phyloP scores from a whole-genome alignment of 1,140 invertebrate species.

The Asobara japonica region DNA sequence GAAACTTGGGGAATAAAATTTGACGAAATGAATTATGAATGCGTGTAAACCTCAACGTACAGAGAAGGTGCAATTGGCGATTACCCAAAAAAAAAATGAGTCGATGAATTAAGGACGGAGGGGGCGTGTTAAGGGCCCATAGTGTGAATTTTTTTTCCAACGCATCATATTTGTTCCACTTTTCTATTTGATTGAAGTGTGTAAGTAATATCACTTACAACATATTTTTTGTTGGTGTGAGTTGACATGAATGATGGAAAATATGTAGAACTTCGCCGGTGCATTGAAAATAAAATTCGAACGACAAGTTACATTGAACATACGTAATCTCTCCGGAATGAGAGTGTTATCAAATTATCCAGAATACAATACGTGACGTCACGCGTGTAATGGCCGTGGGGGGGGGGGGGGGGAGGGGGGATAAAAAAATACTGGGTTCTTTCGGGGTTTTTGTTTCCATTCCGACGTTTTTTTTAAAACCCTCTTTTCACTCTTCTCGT shows the following conservation, averaged over 20 bases:
- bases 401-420: neutral
- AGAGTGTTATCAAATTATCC: neutral
- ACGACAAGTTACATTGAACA: too few relatives aligned
- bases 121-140: too few relatives aligned
- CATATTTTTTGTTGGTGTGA: too few relatives aligned
- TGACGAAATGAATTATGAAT: neutral
- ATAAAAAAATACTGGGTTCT: neutral
- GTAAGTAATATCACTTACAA: too few relatives aligned
- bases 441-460: neutral
- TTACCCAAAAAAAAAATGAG: too few relatives aligned
- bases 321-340: neutral
- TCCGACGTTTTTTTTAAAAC: neutral
- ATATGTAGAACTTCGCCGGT: neutral
- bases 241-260: too few relatives aligned
- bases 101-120: too few relatives aligned
- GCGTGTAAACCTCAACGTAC: neutral
- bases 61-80: neutral
- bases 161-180: too few relatives aligned
- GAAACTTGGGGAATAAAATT: neutral
- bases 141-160: too few relatives aligned
- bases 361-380: neutral
- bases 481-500: slow-evolving; percentile 11
- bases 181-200: too few relatives aligned
- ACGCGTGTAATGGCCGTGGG: neutral
- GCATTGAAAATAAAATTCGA: too few relatives aligned